These are phyloP conservation scores for Chironomus striatipennis DNA, from an alignment of 1,140 invertebrate genomes.

Conservation along the genomic window DNA sequence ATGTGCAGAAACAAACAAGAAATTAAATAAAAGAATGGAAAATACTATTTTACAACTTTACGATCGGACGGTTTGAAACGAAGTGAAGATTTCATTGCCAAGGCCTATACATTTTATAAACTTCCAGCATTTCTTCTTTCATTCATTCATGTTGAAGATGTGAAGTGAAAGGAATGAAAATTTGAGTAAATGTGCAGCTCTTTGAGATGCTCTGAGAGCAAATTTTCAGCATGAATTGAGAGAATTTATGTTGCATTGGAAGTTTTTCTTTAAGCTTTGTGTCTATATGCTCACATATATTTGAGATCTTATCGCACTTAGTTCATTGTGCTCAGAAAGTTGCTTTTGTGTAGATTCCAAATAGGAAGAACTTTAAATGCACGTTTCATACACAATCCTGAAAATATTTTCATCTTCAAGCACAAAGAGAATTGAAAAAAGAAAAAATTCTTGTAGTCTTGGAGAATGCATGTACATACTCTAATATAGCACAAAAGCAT, in stretches of 20 bases:
- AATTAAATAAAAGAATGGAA: too few relatives aligned
- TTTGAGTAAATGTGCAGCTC: not conserved
- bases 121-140: constrained; percentile 2
- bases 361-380: too few relatives aligned
- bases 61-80: not conserved
- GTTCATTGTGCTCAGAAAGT: too few relatives aligned
- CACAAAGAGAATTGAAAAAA: too few relatives aligned
- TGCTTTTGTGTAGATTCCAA: too few relatives aligned
- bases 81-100: constrained; percentile 20
- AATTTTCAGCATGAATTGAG: not conserved
- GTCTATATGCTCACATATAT: too few relatives aligned
- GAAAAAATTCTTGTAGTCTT: too few relatives aligned
- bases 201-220: not conserved
- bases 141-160: not conserved
- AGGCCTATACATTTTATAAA: constrained; percentile 19
- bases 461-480: too few relatives aligned
- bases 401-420: too few relatives aligned
- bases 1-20: not conserved
- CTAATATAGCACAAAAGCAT: too few relatives aligned
- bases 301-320: too few relatives aligned
- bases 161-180: constrained; percentile 15
- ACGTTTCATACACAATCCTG: too few relatives aligned
- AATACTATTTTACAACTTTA: not conserved
- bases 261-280: not conserved
- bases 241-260: not conserved